Evolutionary conservation across 2,888 invertebrate species (phyloP).

Genomic region (Scaptomyza reducta): DNA sequence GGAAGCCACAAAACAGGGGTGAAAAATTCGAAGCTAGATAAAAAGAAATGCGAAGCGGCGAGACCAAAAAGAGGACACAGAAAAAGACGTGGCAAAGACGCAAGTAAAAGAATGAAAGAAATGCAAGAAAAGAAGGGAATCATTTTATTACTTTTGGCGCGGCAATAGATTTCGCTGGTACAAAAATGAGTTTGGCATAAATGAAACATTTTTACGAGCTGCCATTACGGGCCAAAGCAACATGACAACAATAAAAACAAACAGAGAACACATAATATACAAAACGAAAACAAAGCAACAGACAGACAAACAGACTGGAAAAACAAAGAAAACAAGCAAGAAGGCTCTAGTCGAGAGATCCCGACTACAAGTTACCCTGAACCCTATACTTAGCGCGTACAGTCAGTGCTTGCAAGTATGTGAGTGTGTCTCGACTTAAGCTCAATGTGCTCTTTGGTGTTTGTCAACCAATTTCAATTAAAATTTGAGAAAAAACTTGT

Average conservation of each 20-base stretch:
- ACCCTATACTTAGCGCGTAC: too few species aligned
- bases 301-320: constrained; percentile 41
- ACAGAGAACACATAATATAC: constrained; percentile 43
- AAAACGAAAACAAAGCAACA: constrained; percentile 41
- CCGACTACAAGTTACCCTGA: too few species aligned
- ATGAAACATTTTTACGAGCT: constrained; percentile 80
- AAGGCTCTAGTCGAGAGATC: too few species aligned
- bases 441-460: too few species aligned
- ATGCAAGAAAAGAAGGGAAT: constrained; percentile 58
- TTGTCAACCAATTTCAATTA: too few species aligned
- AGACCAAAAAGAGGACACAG: constrained; percentile 24
- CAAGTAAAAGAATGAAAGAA: constrained; percentile 8
- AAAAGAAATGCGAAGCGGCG: constrained; percentile 26
- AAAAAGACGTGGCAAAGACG: not conserved
- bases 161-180: constrained; percentile 74
- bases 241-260: constrained; percentile 64
- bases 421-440: too few species aligned
- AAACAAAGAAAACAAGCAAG: constrained; percentile 15
- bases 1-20: constrained; percentile 62
- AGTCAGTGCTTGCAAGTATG: too few species aligned
- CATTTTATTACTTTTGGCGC: constrained; percentile 75
- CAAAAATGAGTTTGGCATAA: constrained; percentile 78
- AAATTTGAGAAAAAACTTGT: too few species aligned
- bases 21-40: constrained; percentile 36
- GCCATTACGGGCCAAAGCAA: constrained; percentile 68